Evolutionary conservation across 1,140 invertebrate genomes (phyloP).

Genomic region (Panonychus citri): DNA sequence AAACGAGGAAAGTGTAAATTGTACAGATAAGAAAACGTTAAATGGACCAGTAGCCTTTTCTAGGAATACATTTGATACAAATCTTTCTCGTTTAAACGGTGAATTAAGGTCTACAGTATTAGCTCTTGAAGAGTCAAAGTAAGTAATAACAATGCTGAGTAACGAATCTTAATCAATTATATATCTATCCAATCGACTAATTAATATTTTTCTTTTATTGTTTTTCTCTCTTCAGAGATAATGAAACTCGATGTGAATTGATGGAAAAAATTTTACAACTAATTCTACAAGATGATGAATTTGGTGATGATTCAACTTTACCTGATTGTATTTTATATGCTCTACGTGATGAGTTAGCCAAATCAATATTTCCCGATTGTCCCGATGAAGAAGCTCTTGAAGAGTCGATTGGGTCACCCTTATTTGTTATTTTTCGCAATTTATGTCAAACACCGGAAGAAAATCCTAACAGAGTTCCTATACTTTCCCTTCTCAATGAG

Average conservation of each 20-base stretch:
- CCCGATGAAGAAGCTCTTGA: conserved; percentile 30
- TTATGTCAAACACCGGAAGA: conserved; percentile 41
- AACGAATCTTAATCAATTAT: neutral
- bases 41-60: neutral
- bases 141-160: neutral
- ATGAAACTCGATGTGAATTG: conserved; percentile 37
- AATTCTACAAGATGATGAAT: conserved; percentile 25
- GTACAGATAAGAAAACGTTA: neutral
- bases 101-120: neutral
- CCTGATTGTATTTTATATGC: neutral
- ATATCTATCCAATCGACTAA: too few relatives aligned
- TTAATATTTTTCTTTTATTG: too few relatives aligned
- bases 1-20: neutral
- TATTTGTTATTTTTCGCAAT: conserved; percentile 56
- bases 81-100: neutral
- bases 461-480: conserved; percentile 45
- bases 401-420: conserved; percentile 50
- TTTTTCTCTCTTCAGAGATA: conserved; percentile 27
- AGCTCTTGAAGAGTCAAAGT: conserved; percentile 22
- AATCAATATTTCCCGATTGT: conserved; percentile 26
- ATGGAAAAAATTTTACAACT: conserved; percentile 43
- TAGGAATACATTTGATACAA: neutral
- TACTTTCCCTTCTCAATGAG: conserved; percentile 45
- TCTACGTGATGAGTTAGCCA: conserved; percentile 21
- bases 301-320: neutral